phyloP scores from a whole-genome alignment of 2,113 vertebrate genomes.

The Axis porcinus region DNA sequence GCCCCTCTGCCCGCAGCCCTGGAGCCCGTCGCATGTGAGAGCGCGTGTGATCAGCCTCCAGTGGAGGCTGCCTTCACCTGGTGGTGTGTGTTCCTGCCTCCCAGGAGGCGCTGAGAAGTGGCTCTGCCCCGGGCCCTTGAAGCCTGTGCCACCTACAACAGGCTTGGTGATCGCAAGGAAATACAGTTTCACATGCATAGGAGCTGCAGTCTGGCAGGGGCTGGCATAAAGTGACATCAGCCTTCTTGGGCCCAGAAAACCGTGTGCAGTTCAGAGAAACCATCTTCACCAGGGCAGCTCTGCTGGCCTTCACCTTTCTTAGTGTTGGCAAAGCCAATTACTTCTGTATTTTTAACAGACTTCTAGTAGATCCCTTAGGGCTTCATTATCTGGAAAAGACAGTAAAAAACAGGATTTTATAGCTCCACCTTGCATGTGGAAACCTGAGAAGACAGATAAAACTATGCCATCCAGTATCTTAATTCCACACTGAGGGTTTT shows the following conservation, averaged over 20 bases:
- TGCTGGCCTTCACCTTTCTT: neutral
- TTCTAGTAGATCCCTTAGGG: neutral
- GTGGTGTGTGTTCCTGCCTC: rapidly evolving
- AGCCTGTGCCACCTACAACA: rapidly evolving
- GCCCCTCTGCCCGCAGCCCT: neutral
- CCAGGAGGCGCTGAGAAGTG: neutral
- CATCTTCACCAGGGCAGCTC: neutral
- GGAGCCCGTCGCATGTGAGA: no score
- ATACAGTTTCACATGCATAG: neutral
- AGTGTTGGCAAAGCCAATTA: no score
- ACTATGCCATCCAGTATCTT: neutral
- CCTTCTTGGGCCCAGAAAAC: neutral
- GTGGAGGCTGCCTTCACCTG: neutral
- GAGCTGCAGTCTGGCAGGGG: neutral
- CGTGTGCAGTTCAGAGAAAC: neutral
- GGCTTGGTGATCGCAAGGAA: neutral
- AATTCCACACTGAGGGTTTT: neutral
- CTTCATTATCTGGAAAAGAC: neutral
- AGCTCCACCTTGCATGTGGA: neutral
- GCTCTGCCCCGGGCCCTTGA: neutral
- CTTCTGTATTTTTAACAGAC: neutral
- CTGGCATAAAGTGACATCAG: neutral
- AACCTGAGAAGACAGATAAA: neutral
- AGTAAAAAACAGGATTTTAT: neutral
- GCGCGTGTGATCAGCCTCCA: no score